phyloP scores from a whole-genome alignment of 2,113 vertebrate species.

The Beaufortia kweichowensis region DNA sequence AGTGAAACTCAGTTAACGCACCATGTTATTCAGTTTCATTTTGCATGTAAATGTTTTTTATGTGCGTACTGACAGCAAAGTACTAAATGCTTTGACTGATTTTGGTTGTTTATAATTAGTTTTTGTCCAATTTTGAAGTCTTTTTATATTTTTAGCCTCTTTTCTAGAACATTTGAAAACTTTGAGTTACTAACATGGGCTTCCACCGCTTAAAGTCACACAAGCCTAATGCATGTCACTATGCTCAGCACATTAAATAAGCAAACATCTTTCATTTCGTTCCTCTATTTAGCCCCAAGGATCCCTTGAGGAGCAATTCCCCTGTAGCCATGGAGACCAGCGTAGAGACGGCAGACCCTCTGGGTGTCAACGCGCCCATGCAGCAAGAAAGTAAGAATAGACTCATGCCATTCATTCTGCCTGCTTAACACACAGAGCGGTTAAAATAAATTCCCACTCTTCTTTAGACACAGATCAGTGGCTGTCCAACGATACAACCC shows the following conservation, averaged over 20 bases:
- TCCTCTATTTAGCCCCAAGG: constrained; percentile 81
- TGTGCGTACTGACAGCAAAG: no score
- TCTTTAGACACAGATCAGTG: constrained; percentile 69
- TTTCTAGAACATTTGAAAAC: no score
- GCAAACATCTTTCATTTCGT: constrained; percentile 36
- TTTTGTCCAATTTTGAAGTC: no score
- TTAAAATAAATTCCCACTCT: not conserved
- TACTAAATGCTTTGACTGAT: no score
- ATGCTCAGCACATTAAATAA: not conserved
- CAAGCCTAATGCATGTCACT: constrained; percentile 65
- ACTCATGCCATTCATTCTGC: not conserved
- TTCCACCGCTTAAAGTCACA: not conserved
- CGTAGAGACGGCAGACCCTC: constrained; percentile 83
- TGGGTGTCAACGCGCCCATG: constrained; percentile 77
- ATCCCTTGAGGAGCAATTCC: constrained; percentile 90
- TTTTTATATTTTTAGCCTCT: no score
- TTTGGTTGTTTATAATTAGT: no score
- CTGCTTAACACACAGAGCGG: not conserved
- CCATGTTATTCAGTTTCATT: no score
- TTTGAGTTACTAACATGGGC: not conserved
- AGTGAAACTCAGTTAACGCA: no score
- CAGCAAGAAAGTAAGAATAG: constrained; percentile 81
- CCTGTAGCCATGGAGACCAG: constrained; percentile 98
- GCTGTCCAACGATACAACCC: constrained; percentile 55
- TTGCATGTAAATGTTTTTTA: no score